Conservation (phyloP, 2,888 invertebrate species). For the Mantis religiosa region DNA sequence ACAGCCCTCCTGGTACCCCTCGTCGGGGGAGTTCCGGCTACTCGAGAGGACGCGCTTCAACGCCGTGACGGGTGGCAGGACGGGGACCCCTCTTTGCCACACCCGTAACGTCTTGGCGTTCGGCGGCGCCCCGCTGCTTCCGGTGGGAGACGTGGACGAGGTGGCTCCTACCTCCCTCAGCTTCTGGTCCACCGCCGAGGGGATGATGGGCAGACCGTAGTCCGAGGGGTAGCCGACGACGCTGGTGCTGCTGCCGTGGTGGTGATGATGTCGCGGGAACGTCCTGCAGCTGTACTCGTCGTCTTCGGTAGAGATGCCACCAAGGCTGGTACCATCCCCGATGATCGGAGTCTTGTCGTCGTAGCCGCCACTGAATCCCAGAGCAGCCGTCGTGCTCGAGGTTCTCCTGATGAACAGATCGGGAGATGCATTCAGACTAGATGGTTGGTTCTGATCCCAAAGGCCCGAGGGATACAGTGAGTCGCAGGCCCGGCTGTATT, state of each 20-base stretch:
- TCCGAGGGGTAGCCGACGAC: slow-evolving; percentile 64
- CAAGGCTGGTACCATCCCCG: slow-evolving; percentile 41
- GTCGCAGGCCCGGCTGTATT: slow-evolving; percentile 66
- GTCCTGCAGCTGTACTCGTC: slow-evolving; percentile 58
- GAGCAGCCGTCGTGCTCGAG: slow-evolving; percentile 45
- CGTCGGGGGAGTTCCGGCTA: slow-evolving; percentile 82
- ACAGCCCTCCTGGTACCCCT: slow-evolving; percentile 89
- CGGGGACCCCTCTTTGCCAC: slow-evolving; percentile 84
- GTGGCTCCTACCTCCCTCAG: slow-evolving; percentile 36
- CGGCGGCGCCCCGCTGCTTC: slow-evolving; percentile 41
- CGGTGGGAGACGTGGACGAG: slow-evolving; percentile 37
- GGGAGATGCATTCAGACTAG: slow-evolving; percentile 29
- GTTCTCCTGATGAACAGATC: slow-evolving; percentile 51
- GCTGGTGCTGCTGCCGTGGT: slow-evolving; percentile 23
- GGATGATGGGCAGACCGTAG: slow-evolving; percentile 67
- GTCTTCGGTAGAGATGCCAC: slow-evolving; percentile 45
- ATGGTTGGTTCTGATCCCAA: slow-evolving; percentile 58
- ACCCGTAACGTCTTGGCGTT: slow-evolving; percentile 78
- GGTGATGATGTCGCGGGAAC: slow-evolving; percentile 53
- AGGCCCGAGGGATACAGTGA: slow-evolving; percentile 53
- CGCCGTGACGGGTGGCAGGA: slow-evolving; percentile 79
- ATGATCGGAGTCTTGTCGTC: slow-evolving; percentile 72
- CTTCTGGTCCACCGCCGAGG: slow-evolving; percentile 40
- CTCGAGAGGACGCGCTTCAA: slow-evolving; percentile 78
- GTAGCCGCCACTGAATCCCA: slow-evolving; percentile 51